Conservation (phyloP, 2,113 vertebrate species). For the Arothron firmamentum region DNA sequence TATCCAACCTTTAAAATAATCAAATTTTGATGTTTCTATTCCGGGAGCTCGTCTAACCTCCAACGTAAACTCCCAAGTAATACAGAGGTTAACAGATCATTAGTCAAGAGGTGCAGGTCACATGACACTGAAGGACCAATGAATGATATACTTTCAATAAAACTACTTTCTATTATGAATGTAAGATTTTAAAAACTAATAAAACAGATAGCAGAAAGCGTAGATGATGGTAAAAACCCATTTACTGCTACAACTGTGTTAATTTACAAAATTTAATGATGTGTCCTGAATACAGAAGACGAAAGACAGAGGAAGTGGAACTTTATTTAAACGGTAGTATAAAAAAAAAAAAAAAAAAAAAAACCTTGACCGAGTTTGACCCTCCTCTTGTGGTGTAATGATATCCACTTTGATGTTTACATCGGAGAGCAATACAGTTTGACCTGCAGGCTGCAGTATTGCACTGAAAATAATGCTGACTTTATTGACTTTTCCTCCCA, state of each 20-base stretch:
- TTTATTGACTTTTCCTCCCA: not conserved
- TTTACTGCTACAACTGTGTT: not conserved
- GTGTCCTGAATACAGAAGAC: not conserved
- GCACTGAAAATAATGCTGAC: not conserved
- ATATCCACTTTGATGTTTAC: not conserved
- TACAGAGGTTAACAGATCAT: conserved; percentile 49
- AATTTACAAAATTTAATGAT: not conserved
- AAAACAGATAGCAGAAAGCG: no score
- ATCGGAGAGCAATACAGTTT: not conserved
- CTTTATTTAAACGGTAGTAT: no score
- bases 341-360: no score
- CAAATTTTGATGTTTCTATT: not conserved
- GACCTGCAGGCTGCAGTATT: conserved; percentile 60
- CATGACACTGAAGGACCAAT: conserved; percentile 60
- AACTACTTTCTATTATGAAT: not conserved
- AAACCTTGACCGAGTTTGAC: no score
- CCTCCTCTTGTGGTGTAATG: no score
- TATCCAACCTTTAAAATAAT: not conserved
- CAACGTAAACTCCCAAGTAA: conserved; percentile 24
- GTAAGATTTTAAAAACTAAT: no score
- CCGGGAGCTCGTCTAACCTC: conserved; percentile 45
- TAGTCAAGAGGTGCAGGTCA: conserved; percentile 50
- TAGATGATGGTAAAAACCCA: no score
- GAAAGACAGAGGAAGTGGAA: not conserved
- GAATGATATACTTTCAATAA: conserved; percentile 3